phyloP scores from a whole-genome alignment of 2,113 vertebrate genomes.

The Triplophysa dalaica region DNA sequence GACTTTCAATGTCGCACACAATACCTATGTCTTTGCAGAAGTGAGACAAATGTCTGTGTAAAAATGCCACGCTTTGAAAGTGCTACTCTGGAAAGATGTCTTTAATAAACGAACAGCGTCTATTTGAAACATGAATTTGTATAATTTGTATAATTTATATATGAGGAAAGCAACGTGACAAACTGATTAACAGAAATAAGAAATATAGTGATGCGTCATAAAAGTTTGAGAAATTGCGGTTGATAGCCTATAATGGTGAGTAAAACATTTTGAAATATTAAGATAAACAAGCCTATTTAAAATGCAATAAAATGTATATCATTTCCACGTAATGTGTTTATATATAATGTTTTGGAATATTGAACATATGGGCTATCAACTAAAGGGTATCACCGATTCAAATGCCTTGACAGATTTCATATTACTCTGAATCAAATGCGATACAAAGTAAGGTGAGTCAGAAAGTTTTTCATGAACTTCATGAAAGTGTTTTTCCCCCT shows the following conservation, averaged over 20 bases:
- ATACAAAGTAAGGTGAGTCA: background rate
- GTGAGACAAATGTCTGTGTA: background rate
- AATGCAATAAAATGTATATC: too few relatives aligned
- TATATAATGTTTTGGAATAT: too few relatives aligned
- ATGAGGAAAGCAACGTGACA: too few relatives aligned
- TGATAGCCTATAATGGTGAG: background rate
- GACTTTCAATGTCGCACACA: constrained; percentile 27
- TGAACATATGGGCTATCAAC: too few relatives aligned
- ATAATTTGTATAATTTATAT: background rate
- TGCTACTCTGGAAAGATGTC: background rate
- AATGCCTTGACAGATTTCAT: background rate
- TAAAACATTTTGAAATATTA: background rate
- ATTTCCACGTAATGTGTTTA: too few relatives aligned
- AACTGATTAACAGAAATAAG: background rate
- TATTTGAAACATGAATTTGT: background rate
- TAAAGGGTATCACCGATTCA: too few relatives aligned
- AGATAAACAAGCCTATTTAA: background rate
- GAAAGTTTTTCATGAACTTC: background rate
- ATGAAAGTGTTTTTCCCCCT: background rate
- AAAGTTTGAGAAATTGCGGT: background rate
- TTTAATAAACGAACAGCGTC: background rate
- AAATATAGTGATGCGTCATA: too few relatives aligned
- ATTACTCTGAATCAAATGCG: too few relatives aligned
- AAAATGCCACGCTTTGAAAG: background rate
- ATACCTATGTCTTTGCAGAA: constrained; percentile 13